Percentiles rank a stretch among this genome's conserved stretches.
phyloP scores from a whole-genome alignment of 2,888 invertebrate species.

The Subacronicta megacephala region DNA sequence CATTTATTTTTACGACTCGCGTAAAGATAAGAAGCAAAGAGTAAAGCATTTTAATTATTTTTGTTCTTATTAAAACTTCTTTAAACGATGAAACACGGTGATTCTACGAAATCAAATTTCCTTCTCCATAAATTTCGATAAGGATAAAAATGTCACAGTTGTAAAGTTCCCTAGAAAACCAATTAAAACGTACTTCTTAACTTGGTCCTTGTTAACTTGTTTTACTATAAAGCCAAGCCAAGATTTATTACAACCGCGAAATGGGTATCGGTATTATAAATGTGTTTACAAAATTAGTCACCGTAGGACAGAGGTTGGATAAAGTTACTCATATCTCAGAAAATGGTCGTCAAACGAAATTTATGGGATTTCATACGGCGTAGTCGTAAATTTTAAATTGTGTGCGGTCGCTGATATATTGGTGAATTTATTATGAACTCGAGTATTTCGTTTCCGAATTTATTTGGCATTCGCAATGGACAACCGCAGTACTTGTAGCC shows the following conservation, averaged over 20 bases:
- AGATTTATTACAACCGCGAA: slow-evolving; percentile 69
- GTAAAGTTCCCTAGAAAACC: slow-evolving; percentile 60
- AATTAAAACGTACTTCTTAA: slow-evolving; percentile 58
- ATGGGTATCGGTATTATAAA: slow-evolving; percentile 33
- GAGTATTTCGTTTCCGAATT: slow-evolving; percentile 61
- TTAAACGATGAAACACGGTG: slow-evolving; percentile 12
- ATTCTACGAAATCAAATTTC: slow-evolving; percentile 54
- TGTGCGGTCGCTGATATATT: slow-evolving; percentile 56
- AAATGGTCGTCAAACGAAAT: slow-evolving; percentile 54
- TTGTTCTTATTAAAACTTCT: slow-evolving; percentile 28
- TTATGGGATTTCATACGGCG: slow-evolving; percentile 52
- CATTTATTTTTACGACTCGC: slow-evolving; percentile 2
- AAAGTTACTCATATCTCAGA: slow-evolving; percentile 41
- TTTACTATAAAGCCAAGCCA: slow-evolving; percentile 58
- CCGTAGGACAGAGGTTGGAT: slow-evolving; percentile 38
- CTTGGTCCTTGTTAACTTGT: slow-evolving; percentile 35
- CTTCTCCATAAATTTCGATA: slow-evolving; percentile 57
- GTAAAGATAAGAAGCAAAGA: slow-evolving; percentile 10
- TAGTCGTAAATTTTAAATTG: slow-evolving; percentile 58
- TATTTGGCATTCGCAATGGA: slow-evolving; percentile 58
- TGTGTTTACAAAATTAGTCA: slow-evolving; percentile 63
- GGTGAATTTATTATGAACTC: slow-evolving; percentile 58
- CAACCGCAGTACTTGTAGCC: slow-evolving; percentile 36
- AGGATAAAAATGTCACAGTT: slow-evolving; percentile 56
- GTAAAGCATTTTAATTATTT: slow-evolving; percentile 24